Percentiles rank a stretch among this genome's conserved stretches.
Conservation (phyloP, 2,888 invertebrate species). For the Scaptomyza flava region DNA sequence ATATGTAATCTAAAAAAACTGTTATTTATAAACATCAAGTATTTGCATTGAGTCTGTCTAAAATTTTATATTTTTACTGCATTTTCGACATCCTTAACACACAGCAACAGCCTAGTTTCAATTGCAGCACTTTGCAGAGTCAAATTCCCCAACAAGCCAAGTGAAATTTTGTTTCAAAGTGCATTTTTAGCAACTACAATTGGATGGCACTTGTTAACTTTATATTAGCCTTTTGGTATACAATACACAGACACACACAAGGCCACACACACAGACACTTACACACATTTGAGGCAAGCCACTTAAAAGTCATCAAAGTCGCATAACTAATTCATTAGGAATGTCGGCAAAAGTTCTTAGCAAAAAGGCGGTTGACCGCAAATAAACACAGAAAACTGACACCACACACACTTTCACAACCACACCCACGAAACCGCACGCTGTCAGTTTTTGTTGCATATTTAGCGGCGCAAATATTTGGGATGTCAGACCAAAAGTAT, state of each 20-base stretch:
- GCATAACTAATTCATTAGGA: constrained; percentile 55
- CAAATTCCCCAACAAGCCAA: background rate
- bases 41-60: too few relatives aligned
- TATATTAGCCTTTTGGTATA: constrained; percentile 19
- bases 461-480: constrained; percentile 62
- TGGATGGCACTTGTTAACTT: constrained; percentile 30
- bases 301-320: constrained; percentile 56
- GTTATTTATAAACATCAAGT: too few relatives aligned
- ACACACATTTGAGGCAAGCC: constrained; percentile 8
- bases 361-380: constrained; percentile 36
- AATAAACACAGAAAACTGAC: constrained; percentile 2
- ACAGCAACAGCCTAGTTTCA: background rate
- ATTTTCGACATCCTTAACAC: background rate
- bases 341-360: constrained; percentile 13
- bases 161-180: constrained; percentile 7
- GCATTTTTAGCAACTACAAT: constrained; percentile 20
- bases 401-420: constrained; percentile 8
- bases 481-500: constrained; percentile 27
- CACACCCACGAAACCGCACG: background rate
- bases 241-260: constrained; percentile 3
- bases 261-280: background rate
- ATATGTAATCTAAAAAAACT: too few relatives aligned
- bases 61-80: too few relatives aligned
- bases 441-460: constrained; percentile 56
- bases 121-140: background rate